Conservation (phyloP, 2,113 vertebrate genomes). For the Panthera uncia region DNA sequence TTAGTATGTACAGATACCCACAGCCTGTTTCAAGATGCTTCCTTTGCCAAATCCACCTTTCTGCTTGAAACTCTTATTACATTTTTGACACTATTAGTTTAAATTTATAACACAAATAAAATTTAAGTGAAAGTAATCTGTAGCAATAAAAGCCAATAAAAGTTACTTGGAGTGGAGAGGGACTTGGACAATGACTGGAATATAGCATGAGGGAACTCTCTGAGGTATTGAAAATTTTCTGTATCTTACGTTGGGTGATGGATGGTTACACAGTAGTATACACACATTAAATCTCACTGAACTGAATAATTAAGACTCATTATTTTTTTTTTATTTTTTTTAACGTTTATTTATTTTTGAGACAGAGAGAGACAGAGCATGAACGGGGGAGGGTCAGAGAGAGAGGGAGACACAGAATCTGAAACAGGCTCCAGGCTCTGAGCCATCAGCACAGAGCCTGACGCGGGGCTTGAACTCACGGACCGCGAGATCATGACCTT, state of each 20-base stretch:
- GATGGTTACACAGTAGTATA: background rate
- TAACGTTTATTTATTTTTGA: too few relatives aligned
- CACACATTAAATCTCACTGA: background rate
- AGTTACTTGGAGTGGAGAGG: background rate
- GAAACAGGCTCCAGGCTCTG: too few relatives aligned
- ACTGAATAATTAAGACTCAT: background rate
- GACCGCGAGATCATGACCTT: too few relatives aligned
- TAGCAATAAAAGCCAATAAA: background rate
- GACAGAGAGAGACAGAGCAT: too few relatives aligned
- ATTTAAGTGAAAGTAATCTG: background rate
- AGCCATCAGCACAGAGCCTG: too few relatives aligned
- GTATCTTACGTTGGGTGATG: background rate
- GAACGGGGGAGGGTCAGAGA: too few relatives aligned
- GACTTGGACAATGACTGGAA: background rate
- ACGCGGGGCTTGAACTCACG: too few relatives aligned
- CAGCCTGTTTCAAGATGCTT: background rate
- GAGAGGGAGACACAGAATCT: too few relatives aligned
- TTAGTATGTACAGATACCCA: background rate
- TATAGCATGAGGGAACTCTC: background rate
- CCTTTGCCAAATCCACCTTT: background rate
- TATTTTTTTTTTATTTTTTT: background rate
- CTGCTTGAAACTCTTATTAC: background rate
- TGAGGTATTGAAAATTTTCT: background rate
- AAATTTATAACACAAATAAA: background rate
- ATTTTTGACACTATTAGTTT: background rate